phyloP scores from a whole-genome alignment of 2,888 invertebrate species.

The Artemia sp. region DNA sequence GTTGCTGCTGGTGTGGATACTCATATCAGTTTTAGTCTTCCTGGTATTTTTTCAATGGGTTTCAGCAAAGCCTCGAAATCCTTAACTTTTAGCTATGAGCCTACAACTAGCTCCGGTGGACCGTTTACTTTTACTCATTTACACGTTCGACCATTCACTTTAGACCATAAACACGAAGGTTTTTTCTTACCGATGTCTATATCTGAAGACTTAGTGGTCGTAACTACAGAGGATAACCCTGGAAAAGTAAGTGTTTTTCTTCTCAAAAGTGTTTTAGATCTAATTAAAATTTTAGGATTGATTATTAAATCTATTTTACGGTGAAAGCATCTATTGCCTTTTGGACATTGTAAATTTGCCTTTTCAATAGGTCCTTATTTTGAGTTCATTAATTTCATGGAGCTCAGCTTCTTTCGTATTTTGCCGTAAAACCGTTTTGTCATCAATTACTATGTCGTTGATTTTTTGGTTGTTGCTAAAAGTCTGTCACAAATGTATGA shows the following conservation, averaged over 20 bases:
- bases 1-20: constrained; percentile 20
- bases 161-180: constrained; percentile 17
- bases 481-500: too few species aligned
- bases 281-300: too few species aligned
- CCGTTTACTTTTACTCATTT: constrained; percentile 17
- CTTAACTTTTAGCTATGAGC: constrained; percentile 17
- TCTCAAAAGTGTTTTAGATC: background rate
- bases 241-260: background rate
- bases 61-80: background rate
- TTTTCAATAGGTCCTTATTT: too few species aligned
- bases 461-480: too few species aligned
- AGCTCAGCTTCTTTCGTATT: too few species aligned
- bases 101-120: constrained; percentile 13
- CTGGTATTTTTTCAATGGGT: constrained; percentile 19
- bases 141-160: constrained; percentile 20
- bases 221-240: background rate
- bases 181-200: constrained; percentile 13
- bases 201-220: background rate
- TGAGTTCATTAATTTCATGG: too few species aligned
- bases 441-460: too few species aligned
- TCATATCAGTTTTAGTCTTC: constrained; percentile 16
- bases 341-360: too few species aligned
- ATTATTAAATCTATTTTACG: too few species aligned
- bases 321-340: too few species aligned
- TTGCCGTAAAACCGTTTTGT: too few species aligned